Evolutionary conservation across 1,140 invertebrate genomes (phyloP).

Genomic region (Bombus impatiens): DNA sequence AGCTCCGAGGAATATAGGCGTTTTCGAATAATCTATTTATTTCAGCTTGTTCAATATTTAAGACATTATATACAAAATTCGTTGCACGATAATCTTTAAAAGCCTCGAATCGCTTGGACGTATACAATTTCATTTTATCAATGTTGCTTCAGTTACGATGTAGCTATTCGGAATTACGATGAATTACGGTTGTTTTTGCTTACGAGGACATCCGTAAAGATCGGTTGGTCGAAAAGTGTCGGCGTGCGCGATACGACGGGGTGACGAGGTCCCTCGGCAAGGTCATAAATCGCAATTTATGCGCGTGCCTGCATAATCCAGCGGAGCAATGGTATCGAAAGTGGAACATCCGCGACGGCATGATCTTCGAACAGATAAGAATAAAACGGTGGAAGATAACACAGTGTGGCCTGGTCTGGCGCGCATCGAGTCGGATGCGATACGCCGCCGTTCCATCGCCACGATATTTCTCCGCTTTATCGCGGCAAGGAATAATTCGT

Average conservation of each 20-base stretch:
- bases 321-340: slow-evolving; percentile 29
- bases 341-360: slow-evolving; percentile 47
- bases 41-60: neutral
- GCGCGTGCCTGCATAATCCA: slow-evolving; percentile 29
- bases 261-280: neutral
- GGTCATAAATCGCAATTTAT: slow-evolving; percentile 46
- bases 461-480: slow-evolving; percentile 63
- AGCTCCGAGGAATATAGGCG: neutral
- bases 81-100: neutral
- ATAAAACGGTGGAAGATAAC: slow-evolving; percentile 46
- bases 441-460: slow-evolving; percentile 33
- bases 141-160: neutral
- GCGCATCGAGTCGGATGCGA: neutral
- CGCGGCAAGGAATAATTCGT: slow-evolving; percentile 73
- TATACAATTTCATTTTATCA: neutral
- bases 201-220: neutral
- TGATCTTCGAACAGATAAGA: slow-evolving; percentile 42
- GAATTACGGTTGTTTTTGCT: neutral
- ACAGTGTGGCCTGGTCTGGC: neutral
- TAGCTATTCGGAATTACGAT: neutral
- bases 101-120: neutral
- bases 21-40: neutral
- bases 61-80: neutral
- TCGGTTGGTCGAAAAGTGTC: neutral
- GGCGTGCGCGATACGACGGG: too few relatives aligned